A percentile compares a stretch with the other conserved stretches of the same genome.
Evolutionary conservation across 2,797 vertebrate species (phyloP).

Genomic region (Falco columbarius): DNA sequence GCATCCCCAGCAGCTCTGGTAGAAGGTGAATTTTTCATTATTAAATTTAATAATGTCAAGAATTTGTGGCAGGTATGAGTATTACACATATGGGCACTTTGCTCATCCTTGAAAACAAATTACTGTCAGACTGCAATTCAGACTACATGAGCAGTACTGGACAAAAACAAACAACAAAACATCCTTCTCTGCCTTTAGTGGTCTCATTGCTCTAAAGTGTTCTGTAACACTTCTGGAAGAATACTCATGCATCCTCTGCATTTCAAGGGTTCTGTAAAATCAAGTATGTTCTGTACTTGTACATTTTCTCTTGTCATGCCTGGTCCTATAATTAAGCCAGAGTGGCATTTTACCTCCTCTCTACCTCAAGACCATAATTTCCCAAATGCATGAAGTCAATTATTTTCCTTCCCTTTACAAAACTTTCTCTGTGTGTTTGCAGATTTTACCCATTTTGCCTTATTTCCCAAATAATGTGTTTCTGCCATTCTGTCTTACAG

Average conservation of each 20-base stretch:
- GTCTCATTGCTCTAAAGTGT: background rate
- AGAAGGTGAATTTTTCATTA: background rate
- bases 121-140: background rate
- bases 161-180: background rate
- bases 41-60: background rate
- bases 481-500: background rate
- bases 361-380: background rate
- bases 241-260: background rate
- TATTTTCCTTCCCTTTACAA: background rate
- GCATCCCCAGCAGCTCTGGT: background rate
- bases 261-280: background rate
- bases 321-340: background rate
- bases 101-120: background rate
- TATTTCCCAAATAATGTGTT: background rate
- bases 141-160: background rate
- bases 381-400: background rate
- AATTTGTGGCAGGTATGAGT: background rate
- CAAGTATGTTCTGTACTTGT: background rate
- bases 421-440: background rate
- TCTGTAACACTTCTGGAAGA: background rate
- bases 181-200: background rate
- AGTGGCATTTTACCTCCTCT: background rate
- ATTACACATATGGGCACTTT: background rate
- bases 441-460: background rate
- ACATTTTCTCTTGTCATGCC: background rate